Evolutionary conservation across 2,113 vertebrate species (phyloP).

Genomic region (Anser cygnoides): DNA sequence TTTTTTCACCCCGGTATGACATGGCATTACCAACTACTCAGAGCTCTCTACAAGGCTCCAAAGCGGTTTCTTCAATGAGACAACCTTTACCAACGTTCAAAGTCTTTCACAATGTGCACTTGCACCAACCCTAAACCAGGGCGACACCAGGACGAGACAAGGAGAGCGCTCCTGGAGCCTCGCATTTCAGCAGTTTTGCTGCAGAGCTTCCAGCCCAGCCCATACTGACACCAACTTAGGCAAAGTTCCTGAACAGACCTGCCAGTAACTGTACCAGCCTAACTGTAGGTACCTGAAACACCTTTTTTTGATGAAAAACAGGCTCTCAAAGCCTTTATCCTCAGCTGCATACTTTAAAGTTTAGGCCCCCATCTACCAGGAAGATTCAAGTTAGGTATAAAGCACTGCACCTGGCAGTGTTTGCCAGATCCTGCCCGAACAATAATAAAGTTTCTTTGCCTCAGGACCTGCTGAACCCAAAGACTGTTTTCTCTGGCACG

Average conservation of each 20-base stretch:
- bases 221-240: background rate
- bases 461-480: slow-evolving; percentile 27
- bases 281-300: background rate
- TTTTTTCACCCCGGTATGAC: background rate
- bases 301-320: background rate
- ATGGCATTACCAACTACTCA: background rate
- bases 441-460: slow-evolving; percentile 54
- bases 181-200: background rate
- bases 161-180: background rate
- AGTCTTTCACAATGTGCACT: background rate
- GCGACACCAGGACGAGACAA: background rate
- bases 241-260: background rate
- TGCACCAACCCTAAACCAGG: background rate
- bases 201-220: background rate
- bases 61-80: background rate
- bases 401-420: background rate
- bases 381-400: background rate
- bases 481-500: slow-evolving; percentile 56
- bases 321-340: background rate
- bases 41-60: background rate
- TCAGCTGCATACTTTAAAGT: background rate
- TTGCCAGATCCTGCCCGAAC: slow-evolving; percentile 45
- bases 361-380: background rate
- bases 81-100: background rate
- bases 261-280: background rate